Percentiles rank a stretch among this genome's conserved stretches.
Conservation (phyloP, 1,140 invertebrate species). For the Heliconius eleuchia region DNA sequence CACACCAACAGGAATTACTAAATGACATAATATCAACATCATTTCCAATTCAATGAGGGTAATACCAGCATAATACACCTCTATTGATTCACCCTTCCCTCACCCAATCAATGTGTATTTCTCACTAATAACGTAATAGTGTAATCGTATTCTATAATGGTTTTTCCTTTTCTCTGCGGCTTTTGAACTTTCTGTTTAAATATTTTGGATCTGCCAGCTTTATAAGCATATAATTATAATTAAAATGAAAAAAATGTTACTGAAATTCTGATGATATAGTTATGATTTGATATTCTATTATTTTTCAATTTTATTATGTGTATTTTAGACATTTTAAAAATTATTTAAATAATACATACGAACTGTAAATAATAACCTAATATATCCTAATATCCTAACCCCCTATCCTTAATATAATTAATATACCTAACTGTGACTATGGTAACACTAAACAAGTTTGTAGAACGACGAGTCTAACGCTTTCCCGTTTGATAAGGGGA, state of each 20-base stretch:
- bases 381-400: too few species aligned
- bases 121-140: slow-evolving; percentile 31
- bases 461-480: too few species aligned
- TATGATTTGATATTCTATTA: background rate
- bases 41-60: slow-evolving; percentile 8
- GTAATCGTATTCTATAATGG: slow-evolving; percentile 23
- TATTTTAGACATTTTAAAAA: too few species aligned
- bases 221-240: slow-evolving; percentile 8
- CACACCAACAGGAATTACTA: background rate
- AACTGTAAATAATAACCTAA: too few species aligned
- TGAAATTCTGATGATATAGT: background rate
- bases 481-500: background rate
- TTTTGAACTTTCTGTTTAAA: slow-evolving; percentile 23
- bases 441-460: too few species aligned
- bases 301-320: background rate
- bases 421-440: too few species aligned
- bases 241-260: background rate
- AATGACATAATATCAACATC: slow-evolving; percentile 6
- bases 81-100: slow-evolving; percentile 25
- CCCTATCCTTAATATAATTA: too few species aligned
- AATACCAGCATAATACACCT: slow-evolving; percentile 24
- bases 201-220: slow-evolving; percentile 27
- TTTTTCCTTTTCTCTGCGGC: slow-evolving; percentile 24
- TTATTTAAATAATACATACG: too few species aligned
- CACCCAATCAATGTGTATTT: slow-evolving; percentile 29